Percentiles rank a stretch among this genome's conserved stretches.
Evolutionary conservation across 1,140 invertebrate species (phyloP).

Genomic region (Zaprionus camerounensis): DNA sequence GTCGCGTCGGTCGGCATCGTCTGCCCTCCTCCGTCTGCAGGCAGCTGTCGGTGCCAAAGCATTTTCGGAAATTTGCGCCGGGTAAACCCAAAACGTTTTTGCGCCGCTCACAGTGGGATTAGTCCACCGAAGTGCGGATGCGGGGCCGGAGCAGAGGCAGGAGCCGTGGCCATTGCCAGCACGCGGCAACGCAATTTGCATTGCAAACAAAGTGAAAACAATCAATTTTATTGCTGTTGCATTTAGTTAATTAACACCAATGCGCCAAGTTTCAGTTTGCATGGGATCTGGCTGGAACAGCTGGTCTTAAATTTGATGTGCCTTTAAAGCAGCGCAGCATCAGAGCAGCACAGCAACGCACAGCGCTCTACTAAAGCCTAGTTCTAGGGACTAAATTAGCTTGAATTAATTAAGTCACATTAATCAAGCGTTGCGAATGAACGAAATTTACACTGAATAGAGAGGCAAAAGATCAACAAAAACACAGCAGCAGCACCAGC

Average conservation of each 20-base stretch:
- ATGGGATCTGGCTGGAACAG: constrained; percentile 9
- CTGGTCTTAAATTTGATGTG: constrained; percentile 46
- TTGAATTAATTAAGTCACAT: constrained; percentile 78
- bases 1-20: background rate
- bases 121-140: constrained; percentile 20
- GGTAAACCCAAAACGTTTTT: constrained; percentile 67
- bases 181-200: constrained; percentile 70
- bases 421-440: constrained; percentile 65
- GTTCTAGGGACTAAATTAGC: constrained; percentile 60
- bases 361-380: background rate
- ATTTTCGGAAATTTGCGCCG: constrained; percentile 71
- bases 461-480: constrained; percentile 68
- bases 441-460: constrained; percentile 54
- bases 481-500: background rate
- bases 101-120: constrained; percentile 51
- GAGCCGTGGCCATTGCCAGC: constrained; percentile 13
- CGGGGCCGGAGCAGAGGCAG: background rate
- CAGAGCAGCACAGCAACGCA: background rate
- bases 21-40: background rate
- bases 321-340: constrained; percentile 28
- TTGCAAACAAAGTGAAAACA: constrained; percentile 83
- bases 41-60: constrained; percentile 54
- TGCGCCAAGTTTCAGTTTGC: constrained; percentile 44
- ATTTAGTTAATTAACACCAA: constrained; percentile 83
- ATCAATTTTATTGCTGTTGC: constrained; percentile 83